A percentile compares a stretch with the other conserved stretches of the same genome.
Evolutionary conservation across 2,888 invertebrate species (phyloP).

Genomic region (Dryococelus australis): DNA sequence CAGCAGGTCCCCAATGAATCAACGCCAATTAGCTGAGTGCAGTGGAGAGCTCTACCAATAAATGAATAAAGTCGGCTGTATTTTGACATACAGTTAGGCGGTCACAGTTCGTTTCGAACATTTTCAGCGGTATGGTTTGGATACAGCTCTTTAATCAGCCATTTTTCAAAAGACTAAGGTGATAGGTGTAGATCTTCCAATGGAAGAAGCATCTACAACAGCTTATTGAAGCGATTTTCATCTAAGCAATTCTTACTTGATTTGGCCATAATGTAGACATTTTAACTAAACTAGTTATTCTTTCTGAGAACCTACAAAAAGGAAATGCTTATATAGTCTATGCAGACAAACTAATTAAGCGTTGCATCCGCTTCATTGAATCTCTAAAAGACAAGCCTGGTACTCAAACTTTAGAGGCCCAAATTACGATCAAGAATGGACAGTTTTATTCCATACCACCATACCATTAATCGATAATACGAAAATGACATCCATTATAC

Average conservation of each 20-base stretch:
- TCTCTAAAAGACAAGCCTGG: constrained; percentile 30
- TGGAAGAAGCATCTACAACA: not conserved
- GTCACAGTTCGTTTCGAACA: not conserved
- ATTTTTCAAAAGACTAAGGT: constrained; percentile 11
- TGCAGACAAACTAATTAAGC: constrained; percentile 30
- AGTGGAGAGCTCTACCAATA: not conserved
- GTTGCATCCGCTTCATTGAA: constrained; percentile 30
- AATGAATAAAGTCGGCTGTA: not conserved
- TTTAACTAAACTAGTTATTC: not conserved
- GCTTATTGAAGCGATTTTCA: constrained; percentile 13
- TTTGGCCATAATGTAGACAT: constrained; percentile 20
- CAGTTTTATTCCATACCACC: constrained; percentile 30
- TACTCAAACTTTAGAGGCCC: constrained; percentile 27
- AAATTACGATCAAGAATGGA: constrained; percentile 26
- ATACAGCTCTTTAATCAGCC: constrained; percentile 5
- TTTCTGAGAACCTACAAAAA: constrained; percentile 24
- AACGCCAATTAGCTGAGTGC: constrained; percentile 20
- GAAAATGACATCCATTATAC: constrained; percentile 12
- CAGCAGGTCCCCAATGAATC: not conserved
- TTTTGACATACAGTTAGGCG: not conserved
- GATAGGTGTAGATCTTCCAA: not conserved
- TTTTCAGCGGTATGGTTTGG: not conserved
- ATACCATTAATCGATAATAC: constrained; percentile 28
- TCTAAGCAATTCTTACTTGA: constrained; percentile 12
- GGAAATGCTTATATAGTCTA: not conserved